phyloP scores from a whole-genome alignment of 1,140 invertebrate genomes.

The Drosophila nasuta region DNA sequence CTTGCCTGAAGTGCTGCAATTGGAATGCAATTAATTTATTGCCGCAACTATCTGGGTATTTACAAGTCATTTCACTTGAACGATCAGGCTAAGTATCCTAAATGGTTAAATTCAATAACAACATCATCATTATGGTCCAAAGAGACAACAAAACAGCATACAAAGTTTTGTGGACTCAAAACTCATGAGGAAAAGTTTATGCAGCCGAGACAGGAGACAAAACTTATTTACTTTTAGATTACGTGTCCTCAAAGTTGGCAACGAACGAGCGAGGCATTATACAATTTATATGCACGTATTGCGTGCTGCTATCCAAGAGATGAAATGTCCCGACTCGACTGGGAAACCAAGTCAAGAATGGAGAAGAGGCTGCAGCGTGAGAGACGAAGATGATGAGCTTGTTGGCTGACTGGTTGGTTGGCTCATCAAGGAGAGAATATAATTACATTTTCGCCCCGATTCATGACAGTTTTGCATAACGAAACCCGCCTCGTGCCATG shows the following conservation, averaged over 20 bases:
- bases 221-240: conserved; percentile 78
- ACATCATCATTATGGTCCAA: conserved; percentile 43
- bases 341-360: neutral
- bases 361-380: neutral
- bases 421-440: conserved; percentile 77
- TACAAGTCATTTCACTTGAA: conserved; percentile 40
- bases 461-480: conserved; percentile 79
- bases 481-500: conserved; percentile 49
- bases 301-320: conserved; percentile 64
- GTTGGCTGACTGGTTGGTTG: conserved; percentile 13
- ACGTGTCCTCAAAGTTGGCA: conserved; percentile 68
- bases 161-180: conserved; percentile 36
- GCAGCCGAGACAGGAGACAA: conserved; percentile 36
- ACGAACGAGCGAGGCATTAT: conserved; percentile 61
- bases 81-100: conserved; percentile 18
- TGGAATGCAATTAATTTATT: conserved; percentile 15
- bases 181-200: conserved; percentile 59
- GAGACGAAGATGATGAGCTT: conserved; percentile 31
- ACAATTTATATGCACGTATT: conserved; percentile 79
- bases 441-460: conserved; percentile 79
- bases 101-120: conserved; percentile 67
- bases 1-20: neutral
- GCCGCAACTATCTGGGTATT: conserved; percentile 19
- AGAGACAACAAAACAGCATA: conserved; percentile 31
- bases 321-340: conserved; percentile 60